phyloP scores from a whole-genome alignment of 2,113 vertebrate genomes.

The Neolamprologus hecqui region DNA sequence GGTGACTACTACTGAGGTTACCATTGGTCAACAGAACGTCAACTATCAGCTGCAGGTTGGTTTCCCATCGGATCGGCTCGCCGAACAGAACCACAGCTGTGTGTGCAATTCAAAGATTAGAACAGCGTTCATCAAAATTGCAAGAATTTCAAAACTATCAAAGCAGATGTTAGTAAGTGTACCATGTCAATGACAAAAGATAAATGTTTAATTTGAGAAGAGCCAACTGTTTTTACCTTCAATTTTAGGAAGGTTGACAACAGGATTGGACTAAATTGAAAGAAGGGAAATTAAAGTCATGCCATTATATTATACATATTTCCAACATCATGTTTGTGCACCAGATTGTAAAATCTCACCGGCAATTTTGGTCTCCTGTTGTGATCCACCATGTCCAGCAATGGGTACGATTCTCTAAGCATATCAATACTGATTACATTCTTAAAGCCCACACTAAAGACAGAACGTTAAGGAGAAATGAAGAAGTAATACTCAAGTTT shows the following conservation, averaged over 20 bases:
- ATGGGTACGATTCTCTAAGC: slow-evolving; percentile 77
- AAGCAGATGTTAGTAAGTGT: background rate
- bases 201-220: background rate
- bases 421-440: slow-evolving; percentile 82
- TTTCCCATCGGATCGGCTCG: slow-evolving; percentile 89
- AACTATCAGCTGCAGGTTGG: slow-evolving; percentile 83
- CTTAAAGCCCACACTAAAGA: slow-evolving; percentile 78
- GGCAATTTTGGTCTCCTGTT: slow-evolving; percentile 75
- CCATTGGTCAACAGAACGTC: slow-evolving; percentile 83
- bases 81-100: slow-evolving; percentile 84
- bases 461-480: background rate
- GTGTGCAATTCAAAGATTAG: background rate
- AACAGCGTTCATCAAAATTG: background rate
- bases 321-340: background rate
- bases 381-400: slow-evolving; percentile 87
- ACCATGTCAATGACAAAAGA: background rate
- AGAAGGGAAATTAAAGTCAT: background rate
- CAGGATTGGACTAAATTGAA: slow-evolving; percentile 71
- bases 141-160: background rate
- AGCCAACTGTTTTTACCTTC: slow-evolving; percentile 70
- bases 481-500: background rate
- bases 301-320: background rate
- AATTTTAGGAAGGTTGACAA: slow-evolving; percentile 77
- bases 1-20: slow-evolving; percentile 72
- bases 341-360: slow-evolving; percentile 54